These are phyloP conservation scores for Gari tellinella DNA, from an alignment of 2,888 invertebrate genomes.

Conservation along the genomic window DNA sequence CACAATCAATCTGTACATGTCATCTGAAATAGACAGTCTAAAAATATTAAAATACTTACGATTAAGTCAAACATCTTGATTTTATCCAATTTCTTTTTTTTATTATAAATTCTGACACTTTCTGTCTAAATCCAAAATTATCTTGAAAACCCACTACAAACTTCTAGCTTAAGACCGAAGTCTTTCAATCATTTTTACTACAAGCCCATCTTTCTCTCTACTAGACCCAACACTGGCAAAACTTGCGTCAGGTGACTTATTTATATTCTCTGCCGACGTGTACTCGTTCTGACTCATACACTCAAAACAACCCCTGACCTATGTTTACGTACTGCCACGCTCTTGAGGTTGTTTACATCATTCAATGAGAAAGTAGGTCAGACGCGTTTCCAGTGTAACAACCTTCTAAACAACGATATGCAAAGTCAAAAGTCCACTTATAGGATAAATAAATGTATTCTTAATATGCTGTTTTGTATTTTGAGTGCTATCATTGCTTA, in stretches of 20 bases:
- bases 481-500: slow-evolving; percentile 13
- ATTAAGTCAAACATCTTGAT: slow-evolving; percentile 8
- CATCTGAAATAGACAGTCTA: too few species aligned
- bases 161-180: slow-evolving; percentile 40
- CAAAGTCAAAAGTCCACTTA: slow-evolving; percentile 3
- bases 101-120: background rate
- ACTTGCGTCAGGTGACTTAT: slow-evolving; percentile 63
- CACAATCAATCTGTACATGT: too few species aligned
- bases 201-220: slow-evolving; percentile 64
- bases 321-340: slow-evolving; percentile 51
- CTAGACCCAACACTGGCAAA: slow-evolving; percentile 55
- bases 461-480: slow-evolving; percentile 20
- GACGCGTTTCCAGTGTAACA: slow-evolving; percentile 22
- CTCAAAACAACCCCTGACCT: slow-evolving; percentile 50
- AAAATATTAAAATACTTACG: background rate
- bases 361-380: slow-evolving; percentile 53
- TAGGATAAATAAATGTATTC: background rate
- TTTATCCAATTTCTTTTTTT: background rate
- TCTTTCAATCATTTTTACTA: slow-evolving; percentile 60
- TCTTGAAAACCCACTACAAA: slow-evolving; percentile 12
- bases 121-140: slow-evolving; percentile 1
- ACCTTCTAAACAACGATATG: slow-evolving; percentile 1
- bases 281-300: slow-evolving; percentile 37
- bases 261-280: slow-evolving; percentile 61
- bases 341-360: slow-evolving; percentile 62